Conservation (phyloP, 2,797 vertebrate genomes). For the Cirrhinus molitorella region DNA sequence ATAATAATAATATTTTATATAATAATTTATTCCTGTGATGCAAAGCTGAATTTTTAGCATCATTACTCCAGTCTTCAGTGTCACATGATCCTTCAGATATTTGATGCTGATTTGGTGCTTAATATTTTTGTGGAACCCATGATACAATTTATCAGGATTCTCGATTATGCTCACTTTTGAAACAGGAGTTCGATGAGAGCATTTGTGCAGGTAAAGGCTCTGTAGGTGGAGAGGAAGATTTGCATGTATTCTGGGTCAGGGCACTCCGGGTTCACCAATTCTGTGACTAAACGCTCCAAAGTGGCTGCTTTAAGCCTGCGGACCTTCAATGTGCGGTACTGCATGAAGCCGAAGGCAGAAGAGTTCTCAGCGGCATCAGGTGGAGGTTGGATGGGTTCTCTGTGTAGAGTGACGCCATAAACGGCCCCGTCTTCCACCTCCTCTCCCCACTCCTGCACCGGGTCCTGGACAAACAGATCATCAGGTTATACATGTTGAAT, state of each 20-base stretch:
- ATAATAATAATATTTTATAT: too few relatives aligned
- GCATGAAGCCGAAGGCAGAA: constrained; percentile 71
- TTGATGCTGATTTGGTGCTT: too few relatives aligned
- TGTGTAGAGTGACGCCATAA: constrained; percentile 83
- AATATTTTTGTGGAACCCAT: too few relatives aligned
- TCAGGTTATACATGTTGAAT: not conserved
- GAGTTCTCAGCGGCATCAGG: constrained; percentile 45
- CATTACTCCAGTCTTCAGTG: too few relatives aligned
- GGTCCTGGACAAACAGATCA: constrained; percentile 75
- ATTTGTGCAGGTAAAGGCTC: constrained; percentile 80
- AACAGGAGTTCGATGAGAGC: constrained; percentile 83
- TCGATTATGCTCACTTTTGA: constrained; percentile 74
- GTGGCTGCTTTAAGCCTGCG: constrained; percentile 83
- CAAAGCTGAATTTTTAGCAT: too few relatives aligned
- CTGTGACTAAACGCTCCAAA: constrained; percentile 81
- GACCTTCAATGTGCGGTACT: constrained; percentile 89
- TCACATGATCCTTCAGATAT: too few relatives aligned
- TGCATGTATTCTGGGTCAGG: constrained; percentile 79
- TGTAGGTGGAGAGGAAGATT: constrained; percentile 88
- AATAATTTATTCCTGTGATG: too few relatives aligned
- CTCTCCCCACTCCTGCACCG: constrained; percentile 91
- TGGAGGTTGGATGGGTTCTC: constrained; percentile 75
- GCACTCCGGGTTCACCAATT: constrained; percentile 78
- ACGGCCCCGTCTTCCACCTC: constrained; percentile 87
- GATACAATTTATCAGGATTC: too few relatives aligned